Percentiles rank a stretch among this genome's conserved stretches.
Evolutionary conservation across 1,140 invertebrate species (phyloP).

Genomic region (Lordiphosa stackelbergi): DNA sequence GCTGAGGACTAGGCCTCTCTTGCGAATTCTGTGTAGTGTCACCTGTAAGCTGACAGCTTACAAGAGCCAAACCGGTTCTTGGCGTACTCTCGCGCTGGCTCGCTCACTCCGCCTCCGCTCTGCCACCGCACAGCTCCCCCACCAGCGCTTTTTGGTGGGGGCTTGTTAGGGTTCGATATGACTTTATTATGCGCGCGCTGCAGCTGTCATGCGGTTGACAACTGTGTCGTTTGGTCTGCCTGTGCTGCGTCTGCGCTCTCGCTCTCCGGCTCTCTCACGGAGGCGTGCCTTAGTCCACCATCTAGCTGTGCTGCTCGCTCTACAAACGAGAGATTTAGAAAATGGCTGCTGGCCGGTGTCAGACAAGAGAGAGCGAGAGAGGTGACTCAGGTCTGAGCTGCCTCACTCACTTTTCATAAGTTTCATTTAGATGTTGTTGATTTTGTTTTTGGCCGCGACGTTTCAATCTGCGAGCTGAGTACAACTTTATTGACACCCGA

Average conservation of each 20-base stretch:
- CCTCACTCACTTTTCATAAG: conserved; percentile 34
- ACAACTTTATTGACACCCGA: conserved; percentile 70
- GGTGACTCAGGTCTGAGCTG: background rate
- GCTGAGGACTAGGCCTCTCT: conserved; percentile 20
- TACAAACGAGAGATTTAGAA: conserved; percentile 26
- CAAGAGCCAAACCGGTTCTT: conserved; percentile 39
- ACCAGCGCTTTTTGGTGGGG: conserved; percentile 21
- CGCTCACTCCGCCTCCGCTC: conserved; percentile 40
- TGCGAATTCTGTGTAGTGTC: conserved; percentile 11
- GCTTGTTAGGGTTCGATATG: conserved; percentile 70
- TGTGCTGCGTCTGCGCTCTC: conserved; percentile 44
- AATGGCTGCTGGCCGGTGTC: conserved; percentile 57
- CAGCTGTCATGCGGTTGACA: conserved; percentile 73
- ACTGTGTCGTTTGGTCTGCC: conserved; percentile 51
- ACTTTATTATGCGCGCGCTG: conserved; percentile 70
- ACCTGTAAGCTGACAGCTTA: conserved; percentile 34
- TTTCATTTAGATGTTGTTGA: conserved; percentile 63
- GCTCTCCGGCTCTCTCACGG: conserved; percentile 14
- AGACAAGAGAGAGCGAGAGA: background rate
- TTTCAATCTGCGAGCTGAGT: conserved; percentile 61
- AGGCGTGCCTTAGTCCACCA: conserved; percentile 42
- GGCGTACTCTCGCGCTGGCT: conserved; percentile 11
- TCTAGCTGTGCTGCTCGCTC: conserved; percentile 39
- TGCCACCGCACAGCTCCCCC: background rate
- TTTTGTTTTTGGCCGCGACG: conserved; percentile 68